These are phyloP conservation scores for Thymelicus sylvestris DNA, from an alignment of 2,888 invertebrate genomes.

Conservation along the genomic window DNA sequence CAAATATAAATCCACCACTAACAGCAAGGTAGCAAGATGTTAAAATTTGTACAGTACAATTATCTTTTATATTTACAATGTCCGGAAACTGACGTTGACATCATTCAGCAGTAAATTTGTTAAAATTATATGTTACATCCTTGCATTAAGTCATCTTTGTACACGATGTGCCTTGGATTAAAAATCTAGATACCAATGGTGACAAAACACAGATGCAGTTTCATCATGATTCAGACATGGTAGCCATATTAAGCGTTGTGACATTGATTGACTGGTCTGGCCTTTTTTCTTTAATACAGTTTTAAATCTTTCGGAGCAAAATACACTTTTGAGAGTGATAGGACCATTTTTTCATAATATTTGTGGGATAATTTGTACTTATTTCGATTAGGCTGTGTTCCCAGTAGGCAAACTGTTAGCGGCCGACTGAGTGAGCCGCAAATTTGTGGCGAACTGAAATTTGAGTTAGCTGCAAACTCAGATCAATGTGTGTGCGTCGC, in stretches of 20 bases:
- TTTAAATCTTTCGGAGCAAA: too few relatives aligned
- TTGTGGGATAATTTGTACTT: too few relatives aligned
- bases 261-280: background rate
- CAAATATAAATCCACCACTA: slow-evolving; percentile 8
- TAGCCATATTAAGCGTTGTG: background rate
- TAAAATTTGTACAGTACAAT: slow-evolving; percentile 6
- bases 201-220: background rate
- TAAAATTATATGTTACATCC: slow-evolving; percentile 51
- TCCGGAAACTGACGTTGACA: slow-evolving; percentile 52
- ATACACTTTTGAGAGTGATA: too few relatives aligned
- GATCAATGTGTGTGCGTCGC: too few relatives aligned
- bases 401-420: too few relatives aligned
- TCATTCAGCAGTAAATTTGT: slow-evolving; percentile 50
- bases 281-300: background rate
- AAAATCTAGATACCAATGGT: slow-evolving; percentile 7
- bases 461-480: too few relatives aligned
- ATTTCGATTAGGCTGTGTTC: too few relatives aligned
- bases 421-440: too few relatives aligned
- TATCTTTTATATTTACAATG: slow-evolving; percentile 45
- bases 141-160: slow-evolving; percentile 42
- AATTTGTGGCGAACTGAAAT: too few relatives aligned
- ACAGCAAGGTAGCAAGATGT: slow-evolving; percentile 6
- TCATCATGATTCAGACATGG: too few relatives aligned
- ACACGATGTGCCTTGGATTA: slow-evolving; percentile 15
- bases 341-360: too few relatives aligned